Evolutionary conservation across 2,888 invertebrate species (phyloP), one percentile per base, ranked within the genome.

Genomic region (Calameuta filiformis): DNA sequence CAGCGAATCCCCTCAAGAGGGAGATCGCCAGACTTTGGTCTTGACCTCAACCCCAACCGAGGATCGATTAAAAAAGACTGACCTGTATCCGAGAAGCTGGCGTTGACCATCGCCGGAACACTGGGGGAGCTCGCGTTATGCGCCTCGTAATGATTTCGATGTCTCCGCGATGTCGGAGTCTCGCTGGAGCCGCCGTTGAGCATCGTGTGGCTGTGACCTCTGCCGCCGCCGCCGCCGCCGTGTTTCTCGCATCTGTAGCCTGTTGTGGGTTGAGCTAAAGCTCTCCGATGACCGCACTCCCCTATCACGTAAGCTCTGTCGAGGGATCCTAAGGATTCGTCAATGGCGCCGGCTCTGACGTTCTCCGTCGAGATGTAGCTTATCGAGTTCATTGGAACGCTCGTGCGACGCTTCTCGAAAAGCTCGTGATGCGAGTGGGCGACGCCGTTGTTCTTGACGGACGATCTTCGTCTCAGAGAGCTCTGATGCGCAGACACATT

Each of bases 161-260:
- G 87, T 73, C 87, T 87, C 73, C 85, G 83, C 1, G 84, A 77
- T 4, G 83, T 80, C 3, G 87, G 82, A 23, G 84, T 86, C 31
- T 83, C 82, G n/a, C 87, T 87, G 33, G 87, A 83, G 9, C 89
- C 89, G 69, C 90, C 91, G 81, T 91, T 91, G 77, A 88, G 83
- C 82, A 88, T 88, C n/a, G 87, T 86, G 79, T 85, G 83, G 69
- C 80, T 81, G 77, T 84, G 83, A 34, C 84, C 86, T 82, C 86
- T 88, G 74, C 81, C 35, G 35, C 33, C 33, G 33, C 33, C 85
- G 30, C 87, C 91, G 30, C 88, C 89, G 82, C 88, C 89, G 83
- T 90, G 90, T 75, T 89, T 90, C 81, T 92, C 91, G 82, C 91
- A 91, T 34, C 91, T 88, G 79, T 90, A 91, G 23, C 91, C 90